Base-by-base conservation (phyloP, 1,140 invertebrate species). In the Hydropsyche tenuis region DNA sequence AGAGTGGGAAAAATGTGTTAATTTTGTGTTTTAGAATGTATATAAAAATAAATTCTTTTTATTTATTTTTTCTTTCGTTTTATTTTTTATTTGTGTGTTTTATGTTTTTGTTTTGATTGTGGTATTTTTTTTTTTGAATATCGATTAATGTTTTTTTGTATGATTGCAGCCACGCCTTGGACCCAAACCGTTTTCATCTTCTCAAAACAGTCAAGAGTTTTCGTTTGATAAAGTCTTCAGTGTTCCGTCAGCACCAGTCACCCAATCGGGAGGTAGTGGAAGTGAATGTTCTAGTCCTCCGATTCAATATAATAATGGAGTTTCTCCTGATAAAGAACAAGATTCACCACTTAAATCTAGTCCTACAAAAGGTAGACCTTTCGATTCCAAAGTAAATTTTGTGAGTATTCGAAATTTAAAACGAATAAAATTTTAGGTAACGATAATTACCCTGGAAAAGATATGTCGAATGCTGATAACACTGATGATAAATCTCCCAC, bases 171-270 rank as follows among this genome's bases (percentile, higher is more conserved):
- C 92, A 18, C 88, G 92, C 16, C 85, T 94, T 9, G 93, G 93
- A 22, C 93, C 92, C 20, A 94, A 93, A 80, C 93, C 93, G 11
- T 94, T 94, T 78, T 92, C 92, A 51, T 89, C 91, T 20, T 90
- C 91, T 20, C 88, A 89, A 0, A 87, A 88, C 16, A 89, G 84
- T 77, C 89, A 90, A 71, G 89, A 91, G 74, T 91, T 93, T 78
- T 90, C 89, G 0, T 93, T 94, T 75, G 91, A 93, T 79, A 92
- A 92, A 79, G 90, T 93, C 2, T 93, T 93, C 79, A 90, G 89
- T 0, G 92, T 93, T 2, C 92, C 92, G 0, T 80, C 88, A 12
- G 91, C 89, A 0, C 92, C 92, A 0, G 89, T 89, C 9, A 30
- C 53, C 51, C 27, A 63, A 48, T 22, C 69, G 16, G 65, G 65